Base-by-base conservation (phyloP, 1,140 invertebrate species). In the Muscidifurax raptorellus region DNA sequence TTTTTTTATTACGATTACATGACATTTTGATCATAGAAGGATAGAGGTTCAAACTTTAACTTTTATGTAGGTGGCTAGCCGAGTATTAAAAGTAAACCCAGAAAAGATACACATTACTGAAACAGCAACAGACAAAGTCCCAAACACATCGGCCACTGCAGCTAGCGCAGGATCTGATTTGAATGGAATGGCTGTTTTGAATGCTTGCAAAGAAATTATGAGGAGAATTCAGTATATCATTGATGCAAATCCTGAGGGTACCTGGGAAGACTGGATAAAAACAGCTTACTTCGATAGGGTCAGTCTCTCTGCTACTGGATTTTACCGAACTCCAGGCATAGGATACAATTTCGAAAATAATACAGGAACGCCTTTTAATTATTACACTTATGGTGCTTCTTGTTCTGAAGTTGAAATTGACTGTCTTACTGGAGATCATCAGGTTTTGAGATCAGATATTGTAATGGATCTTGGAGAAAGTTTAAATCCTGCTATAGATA, bases 391-490 rank as follows among this genome's bases (percentile, higher is more conserved):
- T 90, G 97, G 97, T 0, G 96, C 94, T 9, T 96, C 96, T 22
- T 95, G 95, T 88, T 95, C 96, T 1, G 96, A 97, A 92, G 97
- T 98, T 13, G 97, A 98, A 95, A 95, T 98, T 75, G 97, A 98
- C 92, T 97, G 96, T 89, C 93, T 98, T 0, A 98, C 97, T 44
- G 97, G 97, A 69, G 97, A 98, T 90, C 97, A 98, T 91, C 95
- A 97, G 92, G 95, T 98, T 13, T 89, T 98, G 67, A 94, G 96
- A 90, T 97, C 97, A 13, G 97, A 99, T 89, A 99, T 99, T 88
- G 97, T 99, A 0, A 99, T 99, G 98, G 98, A 99, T 93, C 94
- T 99, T 83, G 96, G 96, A 32, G 95, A 97, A 83, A 98, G 97
- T 93, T 92, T 99, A 44, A 99, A 99, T 93, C 98, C 98, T 52